These are phyloP conservation scores for Drosophila dunni DNA, from an alignment of 1,140 invertebrate species.

Conservation along the genomic window DNA sequence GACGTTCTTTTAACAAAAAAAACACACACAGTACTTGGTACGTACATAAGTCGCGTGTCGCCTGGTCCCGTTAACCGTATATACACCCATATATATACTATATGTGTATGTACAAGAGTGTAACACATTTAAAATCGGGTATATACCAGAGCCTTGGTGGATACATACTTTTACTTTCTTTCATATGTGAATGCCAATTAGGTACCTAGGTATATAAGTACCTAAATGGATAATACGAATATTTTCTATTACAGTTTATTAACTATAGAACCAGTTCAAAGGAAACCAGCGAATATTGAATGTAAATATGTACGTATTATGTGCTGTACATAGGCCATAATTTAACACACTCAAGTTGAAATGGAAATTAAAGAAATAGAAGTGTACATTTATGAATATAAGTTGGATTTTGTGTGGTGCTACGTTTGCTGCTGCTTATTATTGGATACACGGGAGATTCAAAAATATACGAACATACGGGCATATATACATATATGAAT, in stretches of 20 bases:
- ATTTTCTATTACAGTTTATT: background rate
- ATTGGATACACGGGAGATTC: slow-evolving; percentile 1
- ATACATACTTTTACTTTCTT: background rate
- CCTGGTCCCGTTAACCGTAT: slow-evolving; percentile 20
- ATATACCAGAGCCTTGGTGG: background rate
- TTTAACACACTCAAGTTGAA: too few relatives aligned
- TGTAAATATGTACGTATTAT: background rate
- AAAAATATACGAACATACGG: slow-evolving; percentile 10
- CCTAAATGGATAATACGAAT: too few relatives aligned
- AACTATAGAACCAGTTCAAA: too few relatives aligned
- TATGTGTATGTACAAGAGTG: slow-evolving; percentile 13
- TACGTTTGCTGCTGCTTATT: background rate
- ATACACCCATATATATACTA: slow-evolving; percentile 36
- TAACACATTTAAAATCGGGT: background rate
- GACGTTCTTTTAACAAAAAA: slow-evolving; percentile 42
- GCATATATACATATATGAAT: background rate
- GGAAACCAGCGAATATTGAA: background rate
- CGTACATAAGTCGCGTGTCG: slow-evolving; percentile 27
- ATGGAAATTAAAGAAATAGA: background rate
- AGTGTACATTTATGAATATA: background rate
- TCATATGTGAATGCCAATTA: background rate
- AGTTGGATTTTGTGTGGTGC: background rate
- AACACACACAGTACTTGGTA: slow-evolving; percentile 10
- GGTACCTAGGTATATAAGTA: too few relatives aligned
- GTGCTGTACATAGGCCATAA: background rate